Base-by-base conservation (phyloP, 2,888 invertebrate species). In the Andrena chrysosceles region DNA sequence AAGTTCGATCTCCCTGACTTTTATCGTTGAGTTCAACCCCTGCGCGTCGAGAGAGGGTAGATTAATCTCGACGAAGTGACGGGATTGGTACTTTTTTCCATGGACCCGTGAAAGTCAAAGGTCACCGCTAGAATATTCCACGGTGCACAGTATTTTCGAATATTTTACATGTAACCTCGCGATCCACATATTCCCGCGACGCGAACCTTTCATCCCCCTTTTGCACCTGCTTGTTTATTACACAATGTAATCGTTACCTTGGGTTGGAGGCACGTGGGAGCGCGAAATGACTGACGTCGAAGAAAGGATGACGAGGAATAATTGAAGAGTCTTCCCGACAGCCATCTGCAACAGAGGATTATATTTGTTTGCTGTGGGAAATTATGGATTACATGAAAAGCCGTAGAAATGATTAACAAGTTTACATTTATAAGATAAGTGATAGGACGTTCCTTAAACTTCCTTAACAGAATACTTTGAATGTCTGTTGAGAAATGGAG, bases 341-440 rank as follows among this genome's bases (percentile, higher is more conserved):
- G 90, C 88, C 93, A 94, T 93, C 93, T 94, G 92, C 60, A 93
- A 93, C 76, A 89, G 86, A 83, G 76, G 68, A 62, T 35, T 71
- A 54, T 13, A 76, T 81, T 42, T 49, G 29, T 54, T 77, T 23
- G 10, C 29, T 54, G 20, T 2, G 35, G 42, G 10, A 31, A 10
- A 52, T 60, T 26, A 16, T 62, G 23, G 48, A 31, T 71, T 29
- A 42, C n/a, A 13, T 4, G 26, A n/a, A 56, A 29, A 20, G 2
- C 10, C 8, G 33, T 13, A 33, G 31, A 16, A 29, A 26, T 35
- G 31, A 35, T 52, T 52, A 29, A 23, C n/a, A 26, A 54, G 49
- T 49, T 42, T n/a, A 31, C 23, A n/a, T 6, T 26, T 42, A 10
- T 35, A 10, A 56, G 10, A 42, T 5, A 42, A 59, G 2, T 13